These are phyloP conservation scores for Anastrepha ludens DNA, from an alignment of 1,140 invertebrate genomes.

Conservation along the genomic window DNA sequence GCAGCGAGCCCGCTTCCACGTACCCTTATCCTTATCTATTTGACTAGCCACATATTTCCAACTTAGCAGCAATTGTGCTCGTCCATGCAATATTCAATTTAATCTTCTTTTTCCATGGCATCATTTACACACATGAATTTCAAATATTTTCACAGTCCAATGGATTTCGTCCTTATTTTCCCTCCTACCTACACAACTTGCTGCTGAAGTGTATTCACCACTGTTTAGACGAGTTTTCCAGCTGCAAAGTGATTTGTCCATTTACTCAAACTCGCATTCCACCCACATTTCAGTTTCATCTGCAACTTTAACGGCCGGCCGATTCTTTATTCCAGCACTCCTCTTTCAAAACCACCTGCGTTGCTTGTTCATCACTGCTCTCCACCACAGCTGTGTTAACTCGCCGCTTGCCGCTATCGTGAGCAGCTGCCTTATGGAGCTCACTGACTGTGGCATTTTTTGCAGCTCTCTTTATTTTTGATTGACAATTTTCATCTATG, in stretches of 20 bases:
- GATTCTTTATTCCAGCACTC: neutral
- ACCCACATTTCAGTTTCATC: neutral
- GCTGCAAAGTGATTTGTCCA: slow-evolving; percentile 9
- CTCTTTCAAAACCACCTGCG: neutral
- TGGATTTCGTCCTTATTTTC: neutral
- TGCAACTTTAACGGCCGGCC: neutral
- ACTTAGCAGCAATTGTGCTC: slow-evolving; percentile 43
- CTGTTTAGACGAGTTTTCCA: neutral
- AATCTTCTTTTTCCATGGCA: neutral
- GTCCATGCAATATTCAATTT: slow-evolving; percentile 39
- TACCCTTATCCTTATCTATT: neutral
- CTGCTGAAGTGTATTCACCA: neutral
- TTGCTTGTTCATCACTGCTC: neutral
- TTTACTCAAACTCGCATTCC: neutral
- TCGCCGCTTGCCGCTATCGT: neutral
- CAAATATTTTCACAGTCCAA: slow-evolving; percentile 49
- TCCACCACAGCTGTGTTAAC: neutral
- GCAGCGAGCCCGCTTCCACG: no score
- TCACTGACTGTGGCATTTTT: neutral
- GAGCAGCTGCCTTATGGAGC: slow-evolving; percentile 8
- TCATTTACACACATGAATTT: slow-evolving; percentile 39
- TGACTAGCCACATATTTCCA: slow-evolving; percentile 30
- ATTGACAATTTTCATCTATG: slow-evolving; percentile 46
- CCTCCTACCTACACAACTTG: neutral
- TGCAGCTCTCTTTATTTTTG: neutral